Percentiles rank a stretch among this genome's conserved stretches.
Conservation (phyloP, 2,113 vertebrate genomes). For the Cheirogaleus medius region DNA sequence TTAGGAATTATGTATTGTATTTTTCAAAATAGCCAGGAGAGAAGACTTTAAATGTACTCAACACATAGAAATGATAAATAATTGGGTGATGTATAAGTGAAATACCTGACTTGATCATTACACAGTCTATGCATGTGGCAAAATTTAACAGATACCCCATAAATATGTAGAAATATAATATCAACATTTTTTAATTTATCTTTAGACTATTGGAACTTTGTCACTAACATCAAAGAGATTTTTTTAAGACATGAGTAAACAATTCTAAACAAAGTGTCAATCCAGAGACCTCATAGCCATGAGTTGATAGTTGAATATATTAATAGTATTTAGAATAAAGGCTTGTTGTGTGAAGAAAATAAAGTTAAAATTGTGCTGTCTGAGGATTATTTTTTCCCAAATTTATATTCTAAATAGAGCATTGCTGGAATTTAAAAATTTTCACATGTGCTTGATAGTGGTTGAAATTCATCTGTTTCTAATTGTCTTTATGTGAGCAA, state of each 20-base stretch:
- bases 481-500: background rate
- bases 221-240: background rate
- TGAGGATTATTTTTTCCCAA: background rate
- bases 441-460: background rate
- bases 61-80: too few relatives aligned
- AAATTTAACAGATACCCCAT: too few relatives aligned
- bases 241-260: background rate
- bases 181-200: background rate
- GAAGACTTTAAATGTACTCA: too few relatives aligned
- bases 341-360: background rate
- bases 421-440: background rate
- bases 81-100: too few relatives aligned
- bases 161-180: too few relatives aligned
- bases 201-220: background rate
- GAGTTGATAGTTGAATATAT: background rate
- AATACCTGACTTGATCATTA: too few relatives aligned
- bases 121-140: too few relatives aligned
- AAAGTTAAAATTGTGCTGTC: background rate
- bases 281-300: background rate
- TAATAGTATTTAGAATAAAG: background rate
- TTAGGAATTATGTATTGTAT: too few relatives aligned
- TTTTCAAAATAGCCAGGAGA: too few relatives aligned
- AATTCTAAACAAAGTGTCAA: background rate
- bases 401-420: background rate
- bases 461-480: background rate